Evolutionary conservation across 2,113 vertebrate genomes (phyloP).

Genomic region (Triplophysa siluroides): DNA sequence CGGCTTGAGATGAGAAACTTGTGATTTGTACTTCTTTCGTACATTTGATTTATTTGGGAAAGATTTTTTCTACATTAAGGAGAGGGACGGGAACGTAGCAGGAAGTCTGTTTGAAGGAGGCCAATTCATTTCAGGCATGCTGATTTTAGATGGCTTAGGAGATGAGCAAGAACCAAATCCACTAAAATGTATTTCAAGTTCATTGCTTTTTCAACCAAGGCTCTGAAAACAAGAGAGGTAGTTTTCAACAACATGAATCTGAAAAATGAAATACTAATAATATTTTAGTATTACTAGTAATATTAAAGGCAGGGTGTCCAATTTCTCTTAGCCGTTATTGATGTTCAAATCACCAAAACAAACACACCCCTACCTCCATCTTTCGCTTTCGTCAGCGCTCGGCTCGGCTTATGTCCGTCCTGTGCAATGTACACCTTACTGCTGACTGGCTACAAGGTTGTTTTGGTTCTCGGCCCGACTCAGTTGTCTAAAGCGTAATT

Average conservation of each 20-base stretch:
- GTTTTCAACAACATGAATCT: neutral
- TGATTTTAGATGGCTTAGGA: neutral
- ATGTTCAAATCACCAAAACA: no score
- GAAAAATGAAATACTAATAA: no score
- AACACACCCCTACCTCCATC: no score
- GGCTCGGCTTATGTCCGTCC: no score
- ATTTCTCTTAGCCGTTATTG: no score
- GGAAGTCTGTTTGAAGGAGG: constrained; percentile 18
- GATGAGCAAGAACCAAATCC: neutral
- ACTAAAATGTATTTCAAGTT: neutral
- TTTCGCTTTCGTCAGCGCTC: no score
- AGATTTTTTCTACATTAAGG: constrained; percentile 2
- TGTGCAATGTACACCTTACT: no score
- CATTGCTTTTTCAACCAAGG: neutral
- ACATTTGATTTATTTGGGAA: neutral
- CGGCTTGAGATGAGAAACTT: constrained; percentile 33
- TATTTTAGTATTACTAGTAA: no score
- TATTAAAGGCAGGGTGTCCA: no score
- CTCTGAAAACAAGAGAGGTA: neutral
- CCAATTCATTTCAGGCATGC: constrained; percentile 3
- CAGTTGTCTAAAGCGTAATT: no score
- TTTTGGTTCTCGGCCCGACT: no score
- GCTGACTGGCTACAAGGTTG: no score
- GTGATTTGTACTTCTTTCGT: constrained; percentile 29
- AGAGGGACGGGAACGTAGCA: constrained; percentile 26